Evolutionary conservation across 2,113 vertebrate genomes (phyloP).

Genomic region (Anthoscopus minutus): DNA sequence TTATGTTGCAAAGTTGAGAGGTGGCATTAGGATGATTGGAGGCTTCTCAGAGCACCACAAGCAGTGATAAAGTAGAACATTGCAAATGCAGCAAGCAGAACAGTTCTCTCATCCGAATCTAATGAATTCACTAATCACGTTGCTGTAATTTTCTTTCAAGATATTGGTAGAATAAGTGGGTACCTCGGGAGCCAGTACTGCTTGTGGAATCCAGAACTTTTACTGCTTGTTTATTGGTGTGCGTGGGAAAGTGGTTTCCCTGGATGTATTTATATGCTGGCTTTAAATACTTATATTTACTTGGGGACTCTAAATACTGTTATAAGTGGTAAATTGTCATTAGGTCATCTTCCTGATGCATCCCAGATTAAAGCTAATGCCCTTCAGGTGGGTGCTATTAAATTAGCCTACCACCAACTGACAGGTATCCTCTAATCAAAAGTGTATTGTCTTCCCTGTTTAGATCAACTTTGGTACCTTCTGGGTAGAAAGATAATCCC

Average conservation of each 20-base stretch:
- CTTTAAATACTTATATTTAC: conserved; percentile 2
- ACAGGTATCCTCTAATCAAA: conserved; percentile 5
- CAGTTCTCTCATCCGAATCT: background rate
- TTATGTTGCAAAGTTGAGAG: conserved; percentile 2
- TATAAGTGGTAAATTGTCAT: conserved; percentile 26
- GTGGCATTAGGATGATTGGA: background rate
- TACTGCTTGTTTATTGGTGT: background rate
- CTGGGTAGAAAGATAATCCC: background rate
- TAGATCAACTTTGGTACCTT: background rate
- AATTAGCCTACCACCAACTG: background rate
- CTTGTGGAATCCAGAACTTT: background rate
- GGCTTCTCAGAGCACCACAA: background rate
- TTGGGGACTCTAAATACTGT: background rate
- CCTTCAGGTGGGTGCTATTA: conserved; percentile 30
- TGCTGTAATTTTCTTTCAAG: conserved; percentile 34
- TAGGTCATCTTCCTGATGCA: conserved; percentile 1
- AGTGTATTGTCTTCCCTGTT: background rate
- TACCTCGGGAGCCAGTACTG: background rate
- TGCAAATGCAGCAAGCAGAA: background rate
- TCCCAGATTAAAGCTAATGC: background rate
- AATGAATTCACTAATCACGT: conserved; percentile 18
- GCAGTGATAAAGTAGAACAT: background rate
- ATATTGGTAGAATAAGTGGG: background rate
- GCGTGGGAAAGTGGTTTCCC: background rate
- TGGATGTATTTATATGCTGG: background rate